Conservation (phyloP, 2,113 vertebrate species). For the Piliocolobus tephrosceles region DNA sequence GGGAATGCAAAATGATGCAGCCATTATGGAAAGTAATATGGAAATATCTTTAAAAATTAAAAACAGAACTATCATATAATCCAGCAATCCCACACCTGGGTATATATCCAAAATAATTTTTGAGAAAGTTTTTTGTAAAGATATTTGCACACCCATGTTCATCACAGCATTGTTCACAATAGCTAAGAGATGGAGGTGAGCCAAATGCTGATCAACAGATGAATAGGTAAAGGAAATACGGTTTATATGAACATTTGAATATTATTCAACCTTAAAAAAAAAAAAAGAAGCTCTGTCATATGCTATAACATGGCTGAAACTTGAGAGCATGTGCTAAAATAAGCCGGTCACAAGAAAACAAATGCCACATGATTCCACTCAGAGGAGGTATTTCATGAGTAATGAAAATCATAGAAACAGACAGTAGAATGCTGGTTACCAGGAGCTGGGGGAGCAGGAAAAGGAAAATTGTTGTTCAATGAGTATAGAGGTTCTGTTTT, state of each 20-base stretch:
- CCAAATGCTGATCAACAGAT: neutral
- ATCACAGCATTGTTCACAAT: neutral
- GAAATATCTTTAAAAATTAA: neutral
- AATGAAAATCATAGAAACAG: neutral
- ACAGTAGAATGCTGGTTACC: neutral
- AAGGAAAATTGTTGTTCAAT: neutral
- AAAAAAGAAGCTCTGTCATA: neutral
- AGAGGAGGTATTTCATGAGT: neutral
- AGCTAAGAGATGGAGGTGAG: neutral
- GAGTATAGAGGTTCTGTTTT: neutral
- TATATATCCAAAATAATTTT: neutral
- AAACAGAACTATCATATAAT: neutral
- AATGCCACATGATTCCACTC: neutral
- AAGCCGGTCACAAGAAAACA: neutral
- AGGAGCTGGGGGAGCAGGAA: neutral
- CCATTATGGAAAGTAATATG: neutral
- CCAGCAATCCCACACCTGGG: neutral
- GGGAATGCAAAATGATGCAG: neutral
- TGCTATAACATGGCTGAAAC: neutral
- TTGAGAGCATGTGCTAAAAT: neutral
- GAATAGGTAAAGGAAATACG: neutral
- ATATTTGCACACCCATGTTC: neutral
- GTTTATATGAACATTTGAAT: neutral
- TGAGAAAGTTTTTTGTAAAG: neutral
- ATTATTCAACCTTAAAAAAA: neutral